Evolutionary conservation across 2,888 invertebrate species (phyloP).

Genomic region (Dorcus hopei): DNA sequence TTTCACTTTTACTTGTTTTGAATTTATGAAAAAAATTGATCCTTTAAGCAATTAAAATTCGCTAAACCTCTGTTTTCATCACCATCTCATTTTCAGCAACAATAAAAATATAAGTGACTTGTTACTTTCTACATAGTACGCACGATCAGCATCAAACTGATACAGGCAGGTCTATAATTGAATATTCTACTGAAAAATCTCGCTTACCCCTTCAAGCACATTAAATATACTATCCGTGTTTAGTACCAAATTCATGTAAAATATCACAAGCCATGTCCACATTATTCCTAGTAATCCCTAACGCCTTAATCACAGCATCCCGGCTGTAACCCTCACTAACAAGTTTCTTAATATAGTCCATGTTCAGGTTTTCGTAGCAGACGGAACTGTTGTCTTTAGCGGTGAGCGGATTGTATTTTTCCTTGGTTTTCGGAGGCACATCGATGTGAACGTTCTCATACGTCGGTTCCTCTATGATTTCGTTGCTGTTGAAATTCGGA

Average conservation of each 20-base stretch:
- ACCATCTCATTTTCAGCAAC: too few species aligned
- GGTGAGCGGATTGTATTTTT: constrained; percentile 41
- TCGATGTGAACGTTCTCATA: constrained; percentile 41
- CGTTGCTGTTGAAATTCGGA: constrained; percentile 53
- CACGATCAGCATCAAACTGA: too few species aligned
- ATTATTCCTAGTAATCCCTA: constrained; percentile 90
- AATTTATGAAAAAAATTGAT: too few species aligned
- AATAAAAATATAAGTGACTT: too few species aligned
- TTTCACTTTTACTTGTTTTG: too few species aligned
- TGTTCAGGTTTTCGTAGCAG: constrained; percentile 83
- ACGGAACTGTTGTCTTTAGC: constrained; percentile 47
- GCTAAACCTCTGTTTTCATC: too few species aligned
- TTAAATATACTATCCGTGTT: constrained; percentile 40
- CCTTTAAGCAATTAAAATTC: too few species aligned
- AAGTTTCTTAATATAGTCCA: constrained; percentile 85
- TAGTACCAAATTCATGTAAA: constrained; percentile 82
- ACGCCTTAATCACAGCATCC: constrained; percentile 85
- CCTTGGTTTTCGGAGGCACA: constrained; percentile 36
- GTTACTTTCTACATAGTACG: too few species aligned
- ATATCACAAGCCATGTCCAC: constrained; percentile 95
- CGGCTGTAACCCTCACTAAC: constrained; percentile 89
- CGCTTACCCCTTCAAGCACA: neutral
- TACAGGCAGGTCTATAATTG: too few species aligned
- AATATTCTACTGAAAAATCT: too few species aligned
- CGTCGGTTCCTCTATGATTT: constrained; percentile 28